Conservation (phyloP, 1,140 invertebrate genomes). For the Asobara japonica region DNA sequence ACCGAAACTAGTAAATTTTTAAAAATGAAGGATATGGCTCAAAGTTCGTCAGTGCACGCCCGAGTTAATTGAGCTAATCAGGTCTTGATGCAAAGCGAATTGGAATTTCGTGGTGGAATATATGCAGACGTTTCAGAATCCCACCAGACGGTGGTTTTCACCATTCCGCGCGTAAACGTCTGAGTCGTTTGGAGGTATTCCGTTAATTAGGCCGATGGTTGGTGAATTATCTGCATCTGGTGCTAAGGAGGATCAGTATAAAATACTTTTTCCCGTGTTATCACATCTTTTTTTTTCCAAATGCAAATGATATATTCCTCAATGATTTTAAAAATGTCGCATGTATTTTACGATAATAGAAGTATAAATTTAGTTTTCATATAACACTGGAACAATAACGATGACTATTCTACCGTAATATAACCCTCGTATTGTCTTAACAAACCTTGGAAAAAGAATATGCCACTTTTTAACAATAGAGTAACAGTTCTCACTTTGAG, state of each 20-base stretch:
- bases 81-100: constrained; percentile 3
- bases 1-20: not conserved
- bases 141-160: not conserved
- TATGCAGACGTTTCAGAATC: constrained; percentile 1
- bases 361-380: too few relatives aligned
- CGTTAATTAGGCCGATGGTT: constrained; percentile 3
- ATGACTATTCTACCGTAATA: not conserved
- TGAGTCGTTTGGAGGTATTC: not conserved
- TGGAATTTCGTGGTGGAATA: not conserved
- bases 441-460: not conserved
- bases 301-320: too few relatives aligned
- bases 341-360: too few relatives aligned
- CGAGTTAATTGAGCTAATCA: not conserved
- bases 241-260: constrained; percentile 3
- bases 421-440: not conserved
- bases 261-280: not conserved
- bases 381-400: too few relatives aligned
- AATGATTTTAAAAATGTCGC: too few relatives aligned
- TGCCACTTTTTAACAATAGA: not conserved
- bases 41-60: not conserved
- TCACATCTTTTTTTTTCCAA: too few relatives aligned
- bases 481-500: not conserved
- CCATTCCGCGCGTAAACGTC: not conserved
- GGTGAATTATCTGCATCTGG: not conserved
- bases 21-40: not conserved